phyloP scores from a whole-genome alignment of 2,113 vertebrate genomes.

The Dipodomys ordii region DNA sequence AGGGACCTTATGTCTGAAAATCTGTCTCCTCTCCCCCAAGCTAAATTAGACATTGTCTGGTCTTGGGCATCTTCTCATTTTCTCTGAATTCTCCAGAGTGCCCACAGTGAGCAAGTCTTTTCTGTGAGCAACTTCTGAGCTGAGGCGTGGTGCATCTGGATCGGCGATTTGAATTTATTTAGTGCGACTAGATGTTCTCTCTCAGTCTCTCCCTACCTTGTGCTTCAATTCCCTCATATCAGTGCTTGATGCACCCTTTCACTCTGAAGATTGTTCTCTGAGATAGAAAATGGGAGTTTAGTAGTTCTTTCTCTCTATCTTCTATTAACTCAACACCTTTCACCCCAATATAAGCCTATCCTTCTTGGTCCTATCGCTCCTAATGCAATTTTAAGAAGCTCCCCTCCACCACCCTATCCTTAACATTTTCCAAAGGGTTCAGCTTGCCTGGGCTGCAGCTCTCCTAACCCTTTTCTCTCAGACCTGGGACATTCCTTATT shows the following conservation, averaged over 20 bases:
- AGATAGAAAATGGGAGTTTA: slow-evolving; percentile 61
- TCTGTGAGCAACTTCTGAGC: slow-evolving; percentile 45
- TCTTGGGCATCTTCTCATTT: slow-evolving; percentile 66
- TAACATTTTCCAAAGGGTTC: slow-evolving; percentile 26
- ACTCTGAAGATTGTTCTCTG: slow-evolving; percentile 64
- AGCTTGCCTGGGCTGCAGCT: background rate
- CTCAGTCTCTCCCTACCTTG: slow-evolving; percentile 27
- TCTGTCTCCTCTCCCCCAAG: background rate
- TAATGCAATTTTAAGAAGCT: slow-evolving; percentile 67
- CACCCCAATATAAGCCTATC: slow-evolving; percentile 54
- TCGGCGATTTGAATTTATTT: slow-evolving; percentile 63
- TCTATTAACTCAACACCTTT: slow-evolving; percentile 66
- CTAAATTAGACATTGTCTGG: slow-evolving; percentile 50
- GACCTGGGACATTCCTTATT: background rate
- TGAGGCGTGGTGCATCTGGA: slow-evolving; percentile 35
- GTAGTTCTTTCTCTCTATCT: slow-evolving; percentile 39
- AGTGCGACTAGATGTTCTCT: slow-evolving; percentile 48
- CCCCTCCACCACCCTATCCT: background rate
- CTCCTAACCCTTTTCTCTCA: background rate
- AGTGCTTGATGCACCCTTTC: slow-evolving; percentile 40
- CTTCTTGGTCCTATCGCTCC: slow-evolving; percentile 37
- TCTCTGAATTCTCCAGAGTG: slow-evolving; percentile 23
- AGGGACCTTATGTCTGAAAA: background rate
- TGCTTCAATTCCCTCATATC: slow-evolving; percentile 58
- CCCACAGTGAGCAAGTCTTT: background rate